phyloP scores from a whole-genome alignment of 2,797 vertebrate genomes.

The Paedocypris micromegethes region DNA sequence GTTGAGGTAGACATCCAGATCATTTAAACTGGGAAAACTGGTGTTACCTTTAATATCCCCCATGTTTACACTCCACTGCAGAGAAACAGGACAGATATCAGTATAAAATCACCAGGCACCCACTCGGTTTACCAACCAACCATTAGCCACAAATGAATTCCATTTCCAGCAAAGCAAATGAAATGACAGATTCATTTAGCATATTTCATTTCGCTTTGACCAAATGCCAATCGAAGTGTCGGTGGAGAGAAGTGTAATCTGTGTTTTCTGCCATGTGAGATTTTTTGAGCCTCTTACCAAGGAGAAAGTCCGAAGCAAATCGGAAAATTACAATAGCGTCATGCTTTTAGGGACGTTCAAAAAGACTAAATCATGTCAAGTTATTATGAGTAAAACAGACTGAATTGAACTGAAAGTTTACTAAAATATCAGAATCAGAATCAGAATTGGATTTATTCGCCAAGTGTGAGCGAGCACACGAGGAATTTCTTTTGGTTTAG shows the following conservation, averaged over 20 bases:
- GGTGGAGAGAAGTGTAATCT: neutral
- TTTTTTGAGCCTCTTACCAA: conserved; percentile 1
- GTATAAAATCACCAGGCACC: neutral
- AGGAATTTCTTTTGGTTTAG: too few species aligned
- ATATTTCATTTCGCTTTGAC: neutral
- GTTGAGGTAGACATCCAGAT: conserved; percentile 85
- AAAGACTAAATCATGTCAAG: too few species aligned
- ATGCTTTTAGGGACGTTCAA: neutral
- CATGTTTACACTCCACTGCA: conserved; percentile 73
- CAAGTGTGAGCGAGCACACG: too few species aligned
- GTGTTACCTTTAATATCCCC: conserved; percentile 81
- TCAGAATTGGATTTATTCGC: too few species aligned
- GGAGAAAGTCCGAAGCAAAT: neutral
- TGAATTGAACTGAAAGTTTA: too few species aligned
- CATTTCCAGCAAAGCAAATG: too few species aligned
- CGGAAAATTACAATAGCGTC: neutral
- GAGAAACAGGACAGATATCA: conserved; percentile 27
- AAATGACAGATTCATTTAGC: too few species aligned
- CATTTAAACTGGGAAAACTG: conserved; percentile 78
- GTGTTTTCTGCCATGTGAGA: neutral
- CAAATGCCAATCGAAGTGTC: neutral
- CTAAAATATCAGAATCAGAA: too few species aligned
- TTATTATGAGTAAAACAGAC: too few species aligned
- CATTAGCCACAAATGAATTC: too few species aligned
- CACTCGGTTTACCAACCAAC: neutral